Percentiles rank a stretch among this genome's conserved stretches.
phyloP scores from a whole-genome alignment of 2,797 vertebrate genomes.

The Myripristis jacobus region DNA sequence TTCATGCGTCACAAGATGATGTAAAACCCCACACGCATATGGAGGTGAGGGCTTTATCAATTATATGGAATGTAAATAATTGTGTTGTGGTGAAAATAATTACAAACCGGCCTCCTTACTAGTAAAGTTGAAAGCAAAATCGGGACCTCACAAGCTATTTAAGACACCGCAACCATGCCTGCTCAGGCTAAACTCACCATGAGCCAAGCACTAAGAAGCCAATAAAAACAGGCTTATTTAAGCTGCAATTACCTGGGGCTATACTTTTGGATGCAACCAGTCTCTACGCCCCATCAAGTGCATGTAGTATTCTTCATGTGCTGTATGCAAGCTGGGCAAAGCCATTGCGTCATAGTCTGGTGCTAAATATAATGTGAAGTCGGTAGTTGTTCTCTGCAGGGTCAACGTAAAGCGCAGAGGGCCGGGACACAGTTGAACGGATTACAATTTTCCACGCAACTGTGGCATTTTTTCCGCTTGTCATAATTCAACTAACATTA shows the following conservation, averaged over 20 bases:
- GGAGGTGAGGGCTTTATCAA: conserved; percentile 63
- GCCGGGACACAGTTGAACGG: conserved; percentile 13
- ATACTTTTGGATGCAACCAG: conserved; percentile 54
- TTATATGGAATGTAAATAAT: conserved; percentile 69
- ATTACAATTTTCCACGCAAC: background rate
- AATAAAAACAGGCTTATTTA: conserved; percentile 75
- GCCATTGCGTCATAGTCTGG: conserved; percentile 5
- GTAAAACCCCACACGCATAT: conserved; percentile 54
- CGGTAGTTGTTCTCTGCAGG: conserved; percentile 35
- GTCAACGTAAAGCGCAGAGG: conserved; percentile 28
- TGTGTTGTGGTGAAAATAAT: conserved; percentile 65
- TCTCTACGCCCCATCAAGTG: conserved; percentile 60
- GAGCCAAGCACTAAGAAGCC: conserved; percentile 65
- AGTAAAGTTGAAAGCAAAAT: conserved; percentile 59
- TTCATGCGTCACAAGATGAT: conserved; percentile 44
- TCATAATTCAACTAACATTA: too few relatives aligned
- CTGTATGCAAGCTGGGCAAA: conserved; percentile 37
- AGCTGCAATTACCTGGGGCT: conserved; percentile 61
- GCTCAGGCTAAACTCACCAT: conserved; percentile 56
- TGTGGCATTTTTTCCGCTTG: background rate
- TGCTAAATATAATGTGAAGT: conserved; percentile 32
- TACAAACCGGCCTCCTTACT: conserved; percentile 48
- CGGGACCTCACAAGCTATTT: conserved; percentile 71
- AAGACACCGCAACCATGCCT: conserved; percentile 63
- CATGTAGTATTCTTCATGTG: conserved; percentile 35